phyloP scores from a whole-genome alignment of 2,113 vertebrate species.

The Clarias batrachus region DNA sequence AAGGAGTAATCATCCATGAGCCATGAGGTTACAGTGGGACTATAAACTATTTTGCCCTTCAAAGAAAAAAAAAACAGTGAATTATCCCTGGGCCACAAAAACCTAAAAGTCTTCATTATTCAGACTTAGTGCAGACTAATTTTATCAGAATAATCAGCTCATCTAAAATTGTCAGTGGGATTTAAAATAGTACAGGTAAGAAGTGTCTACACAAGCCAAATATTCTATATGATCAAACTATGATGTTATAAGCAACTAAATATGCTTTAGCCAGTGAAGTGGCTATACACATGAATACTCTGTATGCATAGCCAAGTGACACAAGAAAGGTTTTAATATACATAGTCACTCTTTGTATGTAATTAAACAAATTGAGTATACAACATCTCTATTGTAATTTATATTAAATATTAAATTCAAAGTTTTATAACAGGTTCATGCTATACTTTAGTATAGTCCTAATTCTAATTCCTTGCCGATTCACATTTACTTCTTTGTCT shows the following conservation, averaged over 20 bases:
- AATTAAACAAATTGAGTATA: not conserved
- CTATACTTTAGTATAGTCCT: not conserved
- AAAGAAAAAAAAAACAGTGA: not conserved
- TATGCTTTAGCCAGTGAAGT: not conserved
- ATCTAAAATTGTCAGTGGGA: not conserved
- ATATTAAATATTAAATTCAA: not conserved
- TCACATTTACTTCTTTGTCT: slow-evolving; percentile 24
- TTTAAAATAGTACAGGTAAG: no score
- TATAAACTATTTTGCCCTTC: not conserved
- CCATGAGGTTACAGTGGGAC: no score
- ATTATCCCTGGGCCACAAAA: not conserved
- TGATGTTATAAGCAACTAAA: not conserved
- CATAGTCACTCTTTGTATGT: no score
- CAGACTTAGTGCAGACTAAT: not conserved
- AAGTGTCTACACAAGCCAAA: not conserved
- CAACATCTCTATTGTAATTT: not conserved
- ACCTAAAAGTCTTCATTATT: not conserved
- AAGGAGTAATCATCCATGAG: not conserved
- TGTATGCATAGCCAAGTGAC: not conserved
- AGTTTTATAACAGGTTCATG: not conserved
- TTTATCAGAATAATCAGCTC: not conserved
- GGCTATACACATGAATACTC: not conserved
- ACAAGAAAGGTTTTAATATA: not conserved
- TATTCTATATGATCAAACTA: not conserved
- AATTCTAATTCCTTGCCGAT: slow-evolving; percentile 9